Conservation (phyloP, 2,888 invertebrate species). For the Neria commutata region DNA sequence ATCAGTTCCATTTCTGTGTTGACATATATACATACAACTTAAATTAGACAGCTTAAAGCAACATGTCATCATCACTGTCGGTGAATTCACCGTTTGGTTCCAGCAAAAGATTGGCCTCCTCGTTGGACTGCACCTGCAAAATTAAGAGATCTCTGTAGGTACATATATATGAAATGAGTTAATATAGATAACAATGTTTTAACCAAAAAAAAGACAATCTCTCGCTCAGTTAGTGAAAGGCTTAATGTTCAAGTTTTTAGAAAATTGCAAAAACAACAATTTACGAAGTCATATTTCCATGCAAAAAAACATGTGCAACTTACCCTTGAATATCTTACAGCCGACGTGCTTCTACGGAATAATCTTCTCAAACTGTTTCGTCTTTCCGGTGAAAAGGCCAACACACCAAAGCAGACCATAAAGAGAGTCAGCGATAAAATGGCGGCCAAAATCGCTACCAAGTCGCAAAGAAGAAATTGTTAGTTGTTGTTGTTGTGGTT, state of each 20-base stretch:
- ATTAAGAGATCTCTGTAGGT: too few relatives aligned
- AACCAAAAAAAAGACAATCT: neutral
- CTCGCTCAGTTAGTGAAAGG: too few relatives aligned
- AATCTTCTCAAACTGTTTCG: slow-evolving; percentile 47
- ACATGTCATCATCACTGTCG: slow-evolving; percentile 59
- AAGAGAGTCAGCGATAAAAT: slow-evolving; percentile 49
- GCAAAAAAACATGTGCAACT: too few relatives aligned
- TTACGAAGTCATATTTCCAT: too few relatives aligned
- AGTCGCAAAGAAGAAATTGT: neutral
- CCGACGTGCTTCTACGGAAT: slow-evolving; percentile 47
- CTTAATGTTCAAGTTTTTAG: too few relatives aligned
- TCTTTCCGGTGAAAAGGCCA: slow-evolving; percentile 53
- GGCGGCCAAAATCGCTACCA: slow-evolving; percentile 46
- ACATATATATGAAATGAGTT: too few relatives aligned
- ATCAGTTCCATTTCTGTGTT: too few relatives aligned
- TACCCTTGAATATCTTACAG: slow-evolving; percentile 57
- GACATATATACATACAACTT: too few relatives aligned
- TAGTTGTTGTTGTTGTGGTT: slow-evolving; percentile 11
- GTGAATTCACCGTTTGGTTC: slow-evolving; percentile 58
- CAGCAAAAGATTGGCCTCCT: slow-evolving; percentile 56
- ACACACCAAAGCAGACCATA: slow-evolving; percentile 47
- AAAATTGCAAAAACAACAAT: too few relatives aligned
- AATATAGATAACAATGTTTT: neutral
- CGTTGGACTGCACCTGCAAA: slow-evolving; percentile 52
- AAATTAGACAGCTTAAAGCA: too few relatives aligned